phyloP scores from a whole-genome alignment of 23 tunicate species.

The Trididemnum nubilum region DNA sequence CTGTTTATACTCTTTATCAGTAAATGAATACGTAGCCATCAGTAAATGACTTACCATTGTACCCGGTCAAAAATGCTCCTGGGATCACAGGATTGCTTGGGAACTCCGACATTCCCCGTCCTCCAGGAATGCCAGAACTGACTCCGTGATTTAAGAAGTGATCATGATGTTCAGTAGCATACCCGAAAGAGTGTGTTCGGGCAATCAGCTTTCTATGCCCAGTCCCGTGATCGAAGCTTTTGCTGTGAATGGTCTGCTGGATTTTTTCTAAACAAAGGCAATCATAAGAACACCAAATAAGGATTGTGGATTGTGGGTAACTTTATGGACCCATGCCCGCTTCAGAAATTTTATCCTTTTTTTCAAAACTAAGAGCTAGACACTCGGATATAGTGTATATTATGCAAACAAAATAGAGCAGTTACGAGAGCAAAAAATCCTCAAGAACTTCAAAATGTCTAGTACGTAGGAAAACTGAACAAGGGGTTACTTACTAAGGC shows the following conservation, averaged over 20 bases:
- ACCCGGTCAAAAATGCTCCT: constrained; percentile 83
- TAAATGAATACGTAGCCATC: neutral
- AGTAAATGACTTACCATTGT: constrained; percentile 52
- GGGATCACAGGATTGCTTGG: constrained; percentile 92
- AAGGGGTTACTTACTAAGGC: too few species aligned
- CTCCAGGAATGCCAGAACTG: neutral
- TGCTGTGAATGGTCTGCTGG: constrained; percentile 36
- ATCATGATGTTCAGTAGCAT: neutral
- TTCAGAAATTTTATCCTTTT: too few species aligned
- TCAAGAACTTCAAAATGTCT: too few species aligned
- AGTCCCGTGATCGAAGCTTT: neutral
- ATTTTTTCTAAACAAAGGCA: constrained; percentile 45
- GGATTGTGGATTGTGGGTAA: too few species aligned
- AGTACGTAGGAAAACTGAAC: too few species aligned
- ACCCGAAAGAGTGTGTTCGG: constrained; percentile 32
- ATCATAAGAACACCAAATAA: too few species aligned
- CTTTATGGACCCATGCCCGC: too few species aligned
- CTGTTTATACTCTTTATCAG: neutral
- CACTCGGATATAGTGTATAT: too few species aligned
- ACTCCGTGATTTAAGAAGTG: constrained; percentile 1
- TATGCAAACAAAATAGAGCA: too few species aligned
- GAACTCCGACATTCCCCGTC: neutral
- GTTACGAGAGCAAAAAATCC: too few species aligned
- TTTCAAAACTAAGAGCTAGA: too few species aligned
- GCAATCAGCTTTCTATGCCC: neutral